Conservation (phyloP, 2,888 invertebrate genomes). For the Ophion costatus region DNA sequence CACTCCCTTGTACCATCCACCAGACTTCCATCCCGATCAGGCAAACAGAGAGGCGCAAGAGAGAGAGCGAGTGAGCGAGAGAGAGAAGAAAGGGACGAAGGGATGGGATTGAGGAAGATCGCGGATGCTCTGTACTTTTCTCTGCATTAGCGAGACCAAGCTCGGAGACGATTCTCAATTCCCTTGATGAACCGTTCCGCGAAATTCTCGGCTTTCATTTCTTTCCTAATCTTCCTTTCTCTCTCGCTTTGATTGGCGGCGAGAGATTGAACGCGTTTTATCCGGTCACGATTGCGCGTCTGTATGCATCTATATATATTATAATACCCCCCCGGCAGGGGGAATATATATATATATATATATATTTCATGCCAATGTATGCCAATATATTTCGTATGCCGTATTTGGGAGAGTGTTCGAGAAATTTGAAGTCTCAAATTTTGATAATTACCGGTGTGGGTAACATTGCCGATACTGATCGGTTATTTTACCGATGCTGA, state of each 20-base stretch:
- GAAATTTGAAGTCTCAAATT: no score
- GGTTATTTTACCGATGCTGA: no score
- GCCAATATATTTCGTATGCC: no score
- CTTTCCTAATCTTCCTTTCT: slow-evolving; percentile 4
- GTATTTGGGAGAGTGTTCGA: no score
- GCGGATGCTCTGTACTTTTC: slow-evolving; percentile 43
- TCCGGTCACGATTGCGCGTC: slow-evolving; percentile 27
- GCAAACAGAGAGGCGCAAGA: neutral
- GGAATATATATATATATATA: no score
- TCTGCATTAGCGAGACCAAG: slow-evolving; percentile 42
- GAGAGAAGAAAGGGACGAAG: neutral
- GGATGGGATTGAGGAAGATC: neutral
- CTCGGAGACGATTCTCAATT: slow-evolving; percentile 58
- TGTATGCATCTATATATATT: neutral
- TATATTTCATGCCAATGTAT: no score
- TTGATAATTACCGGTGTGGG: no score
- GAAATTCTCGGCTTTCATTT: slow-evolving; percentile 35
- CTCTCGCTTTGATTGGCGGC: slow-evolving; percentile 44
- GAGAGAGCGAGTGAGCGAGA: slow-evolving; percentile 7
- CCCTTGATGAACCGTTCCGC: slow-evolving; percentile 51
- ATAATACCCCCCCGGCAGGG: no score
- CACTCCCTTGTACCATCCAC: slow-evolving; percentile 43
- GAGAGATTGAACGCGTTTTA: slow-evolving; percentile 62
- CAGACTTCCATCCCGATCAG: neutral
- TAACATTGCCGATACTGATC: no score